Evolutionary conservation across 2,797 vertebrate genomes (phyloP).

Genomic region (Gephyroberyx darwinii): DNA sequence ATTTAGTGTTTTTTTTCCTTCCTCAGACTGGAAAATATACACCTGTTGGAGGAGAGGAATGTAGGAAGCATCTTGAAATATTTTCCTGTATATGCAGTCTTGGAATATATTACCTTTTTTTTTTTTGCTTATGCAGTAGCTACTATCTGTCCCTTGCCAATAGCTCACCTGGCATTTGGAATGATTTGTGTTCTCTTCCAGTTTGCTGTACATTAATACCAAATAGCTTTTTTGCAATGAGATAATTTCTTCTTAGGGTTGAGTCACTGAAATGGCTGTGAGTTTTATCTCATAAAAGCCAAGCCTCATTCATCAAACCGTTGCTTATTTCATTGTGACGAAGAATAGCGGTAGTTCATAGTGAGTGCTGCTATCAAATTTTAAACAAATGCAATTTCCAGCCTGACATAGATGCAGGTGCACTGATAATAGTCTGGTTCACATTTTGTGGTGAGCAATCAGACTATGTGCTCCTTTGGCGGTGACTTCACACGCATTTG

Average conservation of each 20-base stretch:
- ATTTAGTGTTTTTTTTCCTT: not conserved
- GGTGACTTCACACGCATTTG: conserved; percentile 48
- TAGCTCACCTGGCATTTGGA: conserved; percentile 6
- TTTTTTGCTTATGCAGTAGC: conserved; percentile 18
- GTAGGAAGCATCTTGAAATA: not conserved
- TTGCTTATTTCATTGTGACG: conserved; percentile 8
- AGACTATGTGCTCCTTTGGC: conserved; percentile 34
- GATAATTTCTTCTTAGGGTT: conserved; percentile 13
- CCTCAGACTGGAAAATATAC: not conserved
- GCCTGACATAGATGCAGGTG: conserved; percentile 38
- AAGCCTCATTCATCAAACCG: conserved; percentile 34
- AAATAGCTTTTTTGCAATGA: conserved; percentile 10
- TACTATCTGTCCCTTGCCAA: not conserved
- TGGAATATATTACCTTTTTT: not conserved
- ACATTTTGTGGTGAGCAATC: conserved; percentile 33
- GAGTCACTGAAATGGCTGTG: conserved; percentile 3
- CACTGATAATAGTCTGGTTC: conserved; percentile 23
- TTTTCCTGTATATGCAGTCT: not conserved
- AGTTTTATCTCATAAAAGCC: conserved; percentile 37
- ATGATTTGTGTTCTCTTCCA: not conserved
- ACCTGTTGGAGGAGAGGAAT: not conserved
- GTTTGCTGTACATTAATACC: not conserved
- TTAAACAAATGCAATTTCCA: conserved; percentile 26
- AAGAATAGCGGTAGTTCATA: conserved; percentile 26
- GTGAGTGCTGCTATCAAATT: conserved; percentile 24